A percentile compares a stretch with the other conserved stretches of the same genome.
Evolutionary conservation across 2,888 invertebrate genomes (phyloP).

Genomic region (Hypomecis atomaria): DNA sequence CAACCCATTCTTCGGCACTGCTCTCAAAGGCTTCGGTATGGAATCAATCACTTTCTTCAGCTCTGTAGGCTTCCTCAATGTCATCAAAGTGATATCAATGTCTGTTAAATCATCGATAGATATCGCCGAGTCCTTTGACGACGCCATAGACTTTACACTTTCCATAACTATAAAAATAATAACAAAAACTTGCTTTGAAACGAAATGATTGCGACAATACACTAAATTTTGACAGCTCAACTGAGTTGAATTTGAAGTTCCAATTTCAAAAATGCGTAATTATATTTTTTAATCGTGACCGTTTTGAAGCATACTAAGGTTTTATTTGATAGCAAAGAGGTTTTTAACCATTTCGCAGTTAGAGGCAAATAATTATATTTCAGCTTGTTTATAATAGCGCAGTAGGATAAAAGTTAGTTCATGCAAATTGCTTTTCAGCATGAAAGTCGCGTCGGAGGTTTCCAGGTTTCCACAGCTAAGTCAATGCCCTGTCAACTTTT

Average conservation of each 20-base stretch:
- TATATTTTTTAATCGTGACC: conserved; percentile 38
- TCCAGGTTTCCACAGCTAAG: conserved; percentile 22
- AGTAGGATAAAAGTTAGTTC: conserved; percentile 32
- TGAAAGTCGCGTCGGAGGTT: conserved; percentile 34
- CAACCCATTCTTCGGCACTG: conserved; percentile 79
- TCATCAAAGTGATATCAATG: conserved; percentile 69
- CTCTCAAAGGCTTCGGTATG: conserved; percentile 72
- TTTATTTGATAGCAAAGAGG: conserved; percentile 4
- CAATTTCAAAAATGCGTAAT: conserved; percentile 47
- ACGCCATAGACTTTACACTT: conserved; percentile 42
- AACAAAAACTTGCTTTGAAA: conserved; percentile 40
- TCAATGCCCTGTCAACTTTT: conserved; percentile 29
- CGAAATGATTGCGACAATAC: conserved; percentile 39
- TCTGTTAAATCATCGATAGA: conserved; percentile 60
- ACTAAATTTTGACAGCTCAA: conserved; percentile 44
- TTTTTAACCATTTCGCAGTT: conserved; percentile 1
- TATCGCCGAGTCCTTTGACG: conserved; percentile 51
- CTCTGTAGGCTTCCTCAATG: conserved; percentile 75
- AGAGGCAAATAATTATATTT: conserved; percentile 7
- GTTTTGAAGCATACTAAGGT: conserved; percentile 11
- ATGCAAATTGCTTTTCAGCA: conserved; percentile 42
- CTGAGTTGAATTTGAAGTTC: conserved; percentile 37
- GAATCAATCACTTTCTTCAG: conserved; percentile 77
- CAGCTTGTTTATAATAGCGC: conserved; percentile 29
- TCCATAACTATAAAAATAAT: conserved; percentile 41